Conservation (phyloP, 2,888 invertebrate species). For the Rapana venosa region DNA sequence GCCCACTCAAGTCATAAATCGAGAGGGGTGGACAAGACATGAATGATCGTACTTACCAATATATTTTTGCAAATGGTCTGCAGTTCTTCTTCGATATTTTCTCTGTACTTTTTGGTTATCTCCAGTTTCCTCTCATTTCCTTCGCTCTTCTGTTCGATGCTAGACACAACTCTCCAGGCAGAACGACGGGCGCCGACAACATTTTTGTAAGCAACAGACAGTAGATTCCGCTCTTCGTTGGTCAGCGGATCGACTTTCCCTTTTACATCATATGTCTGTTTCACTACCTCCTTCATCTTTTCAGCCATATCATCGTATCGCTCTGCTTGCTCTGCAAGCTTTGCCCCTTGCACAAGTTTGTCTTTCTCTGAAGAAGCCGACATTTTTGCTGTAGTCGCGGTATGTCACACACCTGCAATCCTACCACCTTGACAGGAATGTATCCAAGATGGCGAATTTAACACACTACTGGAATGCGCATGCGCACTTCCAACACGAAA, state of each 20-base stretch:
- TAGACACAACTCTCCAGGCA: constrained; percentile 99
- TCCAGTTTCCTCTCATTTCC: constrained; percentile 90
- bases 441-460: constrained; percentile 17
- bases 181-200: constrained; percentile 98
- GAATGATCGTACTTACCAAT: constrained; percentile 85
- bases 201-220: constrained; percentile 99
- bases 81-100: constrained; percentile 99
- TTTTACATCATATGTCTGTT: constrained; percentile 85
- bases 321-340: constrained; percentile 99
- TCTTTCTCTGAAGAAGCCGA: constrained; percentile 32
- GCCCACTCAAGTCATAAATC: too few species aligned
- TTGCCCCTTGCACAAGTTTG: constrained; percentile 91
- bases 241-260: constrained; percentile 86
- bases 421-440: background rate
- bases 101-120: constrained; percentile 99
- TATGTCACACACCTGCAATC: background rate
- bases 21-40: too few species aligned
- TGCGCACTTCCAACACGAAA: background rate
- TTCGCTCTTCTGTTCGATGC: constrained; percentile 99
- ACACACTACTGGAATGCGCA: background rate
- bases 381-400: background rate
- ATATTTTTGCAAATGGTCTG: constrained; percentile 99
- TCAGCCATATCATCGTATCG: constrained; percentile 98
- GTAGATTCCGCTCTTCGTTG: constrained; percentile 98
- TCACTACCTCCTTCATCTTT: constrained; percentile 98